Percentiles rank a stretch among this genome's conserved stretches.
These are phyloP conservation scores for Redunca redunca DNA, from an alignment of 2,113 vertebrate species.

Conservation along the genomic window DNA sequence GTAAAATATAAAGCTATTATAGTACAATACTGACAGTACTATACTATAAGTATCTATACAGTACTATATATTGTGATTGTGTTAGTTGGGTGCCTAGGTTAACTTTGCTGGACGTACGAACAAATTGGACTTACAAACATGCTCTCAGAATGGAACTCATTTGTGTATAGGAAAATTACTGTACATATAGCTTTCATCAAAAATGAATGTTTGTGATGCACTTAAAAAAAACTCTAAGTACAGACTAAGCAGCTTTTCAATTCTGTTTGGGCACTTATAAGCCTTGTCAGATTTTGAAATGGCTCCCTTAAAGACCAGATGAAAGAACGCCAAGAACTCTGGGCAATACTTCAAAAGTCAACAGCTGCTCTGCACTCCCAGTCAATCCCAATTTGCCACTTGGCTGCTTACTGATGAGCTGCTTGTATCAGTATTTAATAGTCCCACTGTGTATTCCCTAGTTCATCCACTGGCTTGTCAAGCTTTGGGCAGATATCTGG, in stretches of 20 bases:
- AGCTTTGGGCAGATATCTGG: slow-evolving; percentile 15
- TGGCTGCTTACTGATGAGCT: slow-evolving; percentile 64
- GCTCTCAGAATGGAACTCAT: neutral
- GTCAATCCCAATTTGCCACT: slow-evolving; percentile 71
- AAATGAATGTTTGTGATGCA: neutral
- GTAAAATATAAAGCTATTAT: neutral
- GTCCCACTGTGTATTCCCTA: slow-evolving; percentile 22
- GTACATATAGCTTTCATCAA: neutral
- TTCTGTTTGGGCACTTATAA: slow-evolving; percentile 13
- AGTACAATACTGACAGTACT: neutral
- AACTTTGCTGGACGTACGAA: neutral
- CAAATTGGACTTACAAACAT: neutral
- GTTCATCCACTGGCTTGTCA: slow-evolving; percentile 44
- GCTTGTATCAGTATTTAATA: slow-evolving; percentile 41
- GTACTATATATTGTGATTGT: neutral
- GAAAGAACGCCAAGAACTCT: slow-evolving; percentile 48
- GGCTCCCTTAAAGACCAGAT: slow-evolving; percentile 41
- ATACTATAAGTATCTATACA: neutral
- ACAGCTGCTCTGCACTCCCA: slow-evolving; percentile 62
- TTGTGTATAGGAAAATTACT: neutral
- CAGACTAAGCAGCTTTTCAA: neutral
- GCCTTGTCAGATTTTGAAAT: slow-evolving; percentile 36
- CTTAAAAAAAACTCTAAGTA: neutral
- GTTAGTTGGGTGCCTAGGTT: neutral
- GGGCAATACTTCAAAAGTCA: slow-evolving; percentile 64